Percentiles rank a stretch among this genome's conserved stretches.
phyloP scores from a whole-genome alignment of 2,797 vertebrate species.

The Silurus aristotelis region DNA sequence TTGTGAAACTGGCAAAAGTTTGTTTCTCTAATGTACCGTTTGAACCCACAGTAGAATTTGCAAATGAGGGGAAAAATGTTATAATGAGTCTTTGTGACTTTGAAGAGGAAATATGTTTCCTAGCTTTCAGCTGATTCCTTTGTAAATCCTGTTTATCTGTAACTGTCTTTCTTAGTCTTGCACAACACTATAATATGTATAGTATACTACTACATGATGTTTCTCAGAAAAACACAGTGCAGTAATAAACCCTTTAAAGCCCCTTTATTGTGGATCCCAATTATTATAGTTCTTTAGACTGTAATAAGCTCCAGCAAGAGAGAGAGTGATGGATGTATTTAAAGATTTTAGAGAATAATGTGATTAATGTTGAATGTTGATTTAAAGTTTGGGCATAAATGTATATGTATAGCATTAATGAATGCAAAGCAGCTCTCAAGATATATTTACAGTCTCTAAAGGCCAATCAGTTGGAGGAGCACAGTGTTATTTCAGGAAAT shows the following conservation, averaged over 20 bases:
- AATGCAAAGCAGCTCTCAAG: slow-evolving; percentile 28
- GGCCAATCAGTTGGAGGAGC: slow-evolving; percentile 40
- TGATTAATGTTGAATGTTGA: not conserved
- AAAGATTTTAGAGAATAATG: slow-evolving; percentile 19
- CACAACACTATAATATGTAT: not conserved
- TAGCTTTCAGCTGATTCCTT: slow-evolving; percentile 2
- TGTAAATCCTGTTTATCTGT: slow-evolving; percentile 34
- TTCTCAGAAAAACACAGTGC: not conserved
- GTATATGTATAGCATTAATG: slow-evolving; percentile 8
- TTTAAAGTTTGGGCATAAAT: slow-evolving; percentile 18
- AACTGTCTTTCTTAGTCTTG: slow-evolving; percentile 21
- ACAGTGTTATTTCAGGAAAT: slow-evolving; percentile 58
- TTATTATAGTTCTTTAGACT: not conserved
- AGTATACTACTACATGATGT: not conserved
- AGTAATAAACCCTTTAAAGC: not conserved
- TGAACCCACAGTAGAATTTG: not conserved
- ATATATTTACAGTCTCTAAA: slow-evolving; percentile 27
- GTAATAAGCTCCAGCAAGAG: not conserved
- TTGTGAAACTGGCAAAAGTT: not conserved
- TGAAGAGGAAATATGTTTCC: not conserved
- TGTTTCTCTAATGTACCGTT: not conserved
- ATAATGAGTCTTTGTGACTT: slow-evolving; percentile 1
- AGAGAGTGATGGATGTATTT: not conserved
- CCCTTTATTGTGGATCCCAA: not conserved
- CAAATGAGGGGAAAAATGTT: not conserved